Base-by-base conservation (phyloP, 2,113 vertebrate genomes). In the Plecturocebus donacophilus region DNA sequence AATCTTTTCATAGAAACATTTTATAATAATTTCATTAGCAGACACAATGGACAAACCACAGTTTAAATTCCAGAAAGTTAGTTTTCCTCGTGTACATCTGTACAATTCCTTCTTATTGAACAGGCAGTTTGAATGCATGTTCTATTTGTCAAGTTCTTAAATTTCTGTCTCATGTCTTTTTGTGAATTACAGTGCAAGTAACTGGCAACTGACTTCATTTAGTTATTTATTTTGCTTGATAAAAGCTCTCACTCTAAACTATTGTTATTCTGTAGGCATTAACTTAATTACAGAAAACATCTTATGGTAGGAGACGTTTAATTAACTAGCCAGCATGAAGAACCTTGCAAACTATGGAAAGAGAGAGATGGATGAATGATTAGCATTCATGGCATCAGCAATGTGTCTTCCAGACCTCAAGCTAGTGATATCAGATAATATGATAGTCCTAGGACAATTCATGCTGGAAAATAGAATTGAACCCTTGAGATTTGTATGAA, bases 231-330 rank as follows among this genome's bases (percentile, higher is more conserved):
- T 96, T 96, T 90, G 42, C 54, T 91, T 93, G 5, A 5, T 80
- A 94, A 96, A 96, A 97, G 13, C 21, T 96, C 47, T 97, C 45
- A 90, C 21, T 96, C 4, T 52, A 95, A 94, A 13, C 14, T 95
- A 70, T 96, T 91, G 47, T 95, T 97, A 87, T 90, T 97, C 38
- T 93, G 93, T 73, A 95, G 89, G 52, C n/a, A 76, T 40, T 80
- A 91, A 83, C 94, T 93, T 98, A 96, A 97, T 98, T 97, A 77
- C 76, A 95, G 30, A 96, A 96, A 30, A 80, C 8, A 88, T 90
- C 56, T 49, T 91, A 70, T 17, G 73, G 54, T 35, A 97, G 68
- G 32, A 95, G 83, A 70, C 27, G 52, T 91, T 97, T 96, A 77
- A 96, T 96, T 96, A 96, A 87, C 70, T 94, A 40, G 38, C 4